Conservation (phyloP, 2,888 invertebrate genomes). For the Gisinianus flammeolus region DNA sequence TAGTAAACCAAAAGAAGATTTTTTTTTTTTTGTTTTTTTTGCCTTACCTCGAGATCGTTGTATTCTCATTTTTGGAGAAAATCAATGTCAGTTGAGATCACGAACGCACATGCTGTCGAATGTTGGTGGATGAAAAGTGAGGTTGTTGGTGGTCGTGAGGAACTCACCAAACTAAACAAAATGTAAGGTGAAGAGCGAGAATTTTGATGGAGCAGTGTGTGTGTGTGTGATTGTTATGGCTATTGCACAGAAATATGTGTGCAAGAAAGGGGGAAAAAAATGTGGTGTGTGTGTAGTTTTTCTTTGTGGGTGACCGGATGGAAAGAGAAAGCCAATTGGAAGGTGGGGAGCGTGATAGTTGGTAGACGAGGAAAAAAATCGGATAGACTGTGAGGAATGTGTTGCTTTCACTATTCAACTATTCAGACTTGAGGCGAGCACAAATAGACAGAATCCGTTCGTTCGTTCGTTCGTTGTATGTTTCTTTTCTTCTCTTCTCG, state of each 20-base stretch:
- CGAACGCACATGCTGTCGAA: conserved; percentile 1
- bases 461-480: not conserved
- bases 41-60: conserved; percentile 37
- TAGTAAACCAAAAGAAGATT: too few relatives aligned
- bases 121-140: not conserved
- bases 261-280: not conserved
- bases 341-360: not conserved
- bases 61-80: conserved; percentile 33
- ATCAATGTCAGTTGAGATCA: conserved; percentile 11
- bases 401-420: not conserved
- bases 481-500: not conserved
- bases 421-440: too few relatives aligned
- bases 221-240: not conserved
- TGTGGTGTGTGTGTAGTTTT: not conserved
- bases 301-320: conserved; percentile 21
- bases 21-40: too few relatives aligned
- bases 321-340: not conserved
- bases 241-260: too few relatives aligned
- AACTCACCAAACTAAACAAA: too few relatives aligned
- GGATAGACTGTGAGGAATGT: conserved; percentile 1
- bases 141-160: too few relatives aligned
- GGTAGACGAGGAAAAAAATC: not conserved
- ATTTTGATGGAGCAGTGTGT: not conserved
- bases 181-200: not conserved
- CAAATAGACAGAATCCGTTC: too few relatives aligned